Conservation (phyloP, 1,140 invertebrate genomes). For the Penaeus vannamei region DNA sequence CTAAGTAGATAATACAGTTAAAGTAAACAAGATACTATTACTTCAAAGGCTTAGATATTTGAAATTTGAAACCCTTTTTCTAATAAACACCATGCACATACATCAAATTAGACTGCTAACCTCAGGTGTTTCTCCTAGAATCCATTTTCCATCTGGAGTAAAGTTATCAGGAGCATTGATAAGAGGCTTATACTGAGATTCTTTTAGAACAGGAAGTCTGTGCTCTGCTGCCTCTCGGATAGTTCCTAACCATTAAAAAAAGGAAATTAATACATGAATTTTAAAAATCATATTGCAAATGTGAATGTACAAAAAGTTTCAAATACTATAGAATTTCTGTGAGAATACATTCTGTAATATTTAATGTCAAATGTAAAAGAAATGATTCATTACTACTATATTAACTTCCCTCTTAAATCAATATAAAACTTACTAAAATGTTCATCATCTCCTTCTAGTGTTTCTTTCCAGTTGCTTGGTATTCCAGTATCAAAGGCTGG, state of each 20-base stretch:
- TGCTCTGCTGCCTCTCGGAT: slow-evolving; percentile 81
- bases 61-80: too few species aligned
- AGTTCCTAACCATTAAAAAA: slow-evolving; percentile 85
- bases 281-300: too few species aligned
- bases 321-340: too few species aligned
- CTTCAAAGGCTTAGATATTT: too few species aligned
- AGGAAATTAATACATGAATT: slow-evolving; percentile 72
- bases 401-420: slow-evolving; percentile 62
- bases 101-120: slow-evolving; percentile 44
- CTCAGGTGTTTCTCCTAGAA: slow-evolving; percentile 70
- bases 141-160: slow-evolving; percentile 81
- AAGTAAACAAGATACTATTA: too few species aligned
- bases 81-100: not conserved
- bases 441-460: slow-evolving; percentile 77
- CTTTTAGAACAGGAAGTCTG: slow-evolving; percentile 85
- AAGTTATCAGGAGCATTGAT: slow-evolving; percentile 94
- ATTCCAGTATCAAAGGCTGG: slow-evolving; percentile 89
- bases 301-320: slow-evolving; percentile 68
- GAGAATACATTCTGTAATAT: too few species aligned
- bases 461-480: slow-evolving; percentile 77
- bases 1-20: too few species aligned
- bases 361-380: too few species aligned
- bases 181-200: slow-evolving; percentile 82
- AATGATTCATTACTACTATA: slow-evolving; percentile 19
- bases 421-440: slow-evolving; percentile 69